phyloP scores from a whole-genome alignment of 2,888 invertebrate genomes.

The Leptinotarsa juncta region DNA sequence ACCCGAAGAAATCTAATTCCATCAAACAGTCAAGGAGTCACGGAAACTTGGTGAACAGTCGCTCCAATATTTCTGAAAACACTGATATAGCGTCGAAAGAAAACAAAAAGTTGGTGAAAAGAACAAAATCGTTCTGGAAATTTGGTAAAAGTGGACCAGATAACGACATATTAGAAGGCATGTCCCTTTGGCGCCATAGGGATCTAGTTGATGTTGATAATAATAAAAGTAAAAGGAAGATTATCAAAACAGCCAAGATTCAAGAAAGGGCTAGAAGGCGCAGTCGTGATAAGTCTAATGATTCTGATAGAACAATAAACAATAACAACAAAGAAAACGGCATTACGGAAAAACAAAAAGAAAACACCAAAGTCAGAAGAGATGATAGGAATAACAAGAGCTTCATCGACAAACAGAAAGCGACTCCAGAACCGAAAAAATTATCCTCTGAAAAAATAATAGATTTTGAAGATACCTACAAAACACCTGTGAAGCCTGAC shows the following conservation, averaged over 20 bases:
- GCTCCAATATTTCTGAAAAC: constrained; percentile 68
- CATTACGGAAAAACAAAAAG: constrained; percentile 61
- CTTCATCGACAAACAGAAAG: constrained; percentile 48
- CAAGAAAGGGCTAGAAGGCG: constrained; percentile 60
- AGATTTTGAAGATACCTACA: constrained; percentile 47
- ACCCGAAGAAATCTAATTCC: constrained; percentile 37
- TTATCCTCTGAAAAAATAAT: constrained; percentile 46
- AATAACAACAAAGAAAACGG: constrained; percentile 64
- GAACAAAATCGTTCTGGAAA: constrained; percentile 89
- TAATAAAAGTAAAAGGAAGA: constrained; percentile 68
- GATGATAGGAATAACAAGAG: constrained; percentile 34
- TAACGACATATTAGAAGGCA: constrained; percentile 84
- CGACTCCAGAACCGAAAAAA: constrained; percentile 46
- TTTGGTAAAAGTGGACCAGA: constrained; percentile 78
- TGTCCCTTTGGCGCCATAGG: constrained; percentile 88
- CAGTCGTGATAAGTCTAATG: constrained; percentile 62
- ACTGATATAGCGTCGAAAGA: constrained; percentile 71
- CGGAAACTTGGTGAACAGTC: constrained; percentile 60
- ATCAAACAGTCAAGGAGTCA: constrained; percentile 62
- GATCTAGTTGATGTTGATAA: constrained; percentile 80
- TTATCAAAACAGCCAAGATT: constrained; percentile 43
- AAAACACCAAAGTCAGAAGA: constrained; percentile 62
- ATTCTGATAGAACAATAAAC: constrained; percentile 64
- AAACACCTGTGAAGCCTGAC: constrained; percentile 39
- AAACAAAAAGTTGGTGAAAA: constrained; percentile 77